Evolutionary conservation across 30 jellyfish, hydroid and myxozoan genomes (phyloP).

Genomic region (Clytia hemisphaerica): DNA sequence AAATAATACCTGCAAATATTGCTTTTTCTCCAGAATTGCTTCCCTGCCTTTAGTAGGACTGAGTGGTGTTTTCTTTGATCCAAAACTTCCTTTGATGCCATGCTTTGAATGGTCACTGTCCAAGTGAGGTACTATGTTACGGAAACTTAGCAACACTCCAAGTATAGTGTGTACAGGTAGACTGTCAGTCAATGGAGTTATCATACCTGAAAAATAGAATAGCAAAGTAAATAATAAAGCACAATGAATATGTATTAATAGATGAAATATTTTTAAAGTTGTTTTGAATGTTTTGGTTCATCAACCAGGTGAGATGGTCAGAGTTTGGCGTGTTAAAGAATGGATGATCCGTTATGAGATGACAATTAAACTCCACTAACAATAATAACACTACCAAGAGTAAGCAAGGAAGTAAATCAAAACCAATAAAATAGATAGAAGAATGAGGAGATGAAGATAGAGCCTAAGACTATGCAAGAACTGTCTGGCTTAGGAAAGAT

Average conservation of each 20-base stretch:
- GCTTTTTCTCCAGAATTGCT: slow-evolving; percentile 44
- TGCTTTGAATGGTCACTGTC: slow-evolving; percentile 31
- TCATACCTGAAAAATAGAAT: slow-evolving; percentile 59
- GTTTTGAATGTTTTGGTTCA: too few species aligned
- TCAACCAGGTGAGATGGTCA: too few species aligned
- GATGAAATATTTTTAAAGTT: too few species aligned
- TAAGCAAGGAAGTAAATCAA: neutral
- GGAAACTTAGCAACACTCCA: slow-evolving; percentile 86
- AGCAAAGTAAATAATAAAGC: too few species aligned
- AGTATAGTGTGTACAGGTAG: slow-evolving; percentile 56
- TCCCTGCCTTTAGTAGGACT: slow-evolving; percentile 29
- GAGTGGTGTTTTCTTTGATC: slow-evolving; percentile 20
- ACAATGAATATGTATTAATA: too few species aligned
- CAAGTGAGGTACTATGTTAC: slow-evolving; percentile 73
- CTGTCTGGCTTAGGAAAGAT: too few species aligned
- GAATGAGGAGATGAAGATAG: neutral
- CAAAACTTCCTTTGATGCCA: slow-evolving; percentile 79
- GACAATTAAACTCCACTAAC: too few species aligned
- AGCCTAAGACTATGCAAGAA: too few species aligned
- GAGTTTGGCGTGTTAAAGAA: too few species aligned
- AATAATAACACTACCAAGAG: too few species aligned
- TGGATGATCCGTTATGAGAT: too few species aligned
- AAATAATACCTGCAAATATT: slow-evolving; percentile 58
- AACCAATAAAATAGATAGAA: neutral
- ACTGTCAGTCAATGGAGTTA: slow-evolving; percentile 72